Percentiles rank a stretch among this genome's conserved stretches.
These are phyloP conservation scores for Drosophila kanekoi DNA, from an alignment of 2,888 invertebrate genomes.

Conservation along the genomic window DNA sequence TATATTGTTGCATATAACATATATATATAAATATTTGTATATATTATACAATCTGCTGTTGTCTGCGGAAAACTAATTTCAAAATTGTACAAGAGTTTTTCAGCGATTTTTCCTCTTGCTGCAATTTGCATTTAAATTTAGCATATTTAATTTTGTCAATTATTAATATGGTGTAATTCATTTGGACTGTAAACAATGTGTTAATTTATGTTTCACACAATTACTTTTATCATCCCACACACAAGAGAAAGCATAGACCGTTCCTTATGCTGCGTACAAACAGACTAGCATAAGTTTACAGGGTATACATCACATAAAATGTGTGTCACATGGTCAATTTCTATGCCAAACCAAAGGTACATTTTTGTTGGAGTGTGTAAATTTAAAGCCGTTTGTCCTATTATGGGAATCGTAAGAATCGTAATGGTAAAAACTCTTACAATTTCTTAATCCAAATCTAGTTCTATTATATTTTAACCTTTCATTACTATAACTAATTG, in stretches of 20 bases:
- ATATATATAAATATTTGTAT: conserved; percentile 20
- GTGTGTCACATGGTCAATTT: neutral
- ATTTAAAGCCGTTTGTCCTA: no score
- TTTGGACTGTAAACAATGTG: conserved; percentile 28
- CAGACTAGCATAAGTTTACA: neutral
- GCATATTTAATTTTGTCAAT: conserved; percentile 17
- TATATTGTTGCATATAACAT: conserved; percentile 13
- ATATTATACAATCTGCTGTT: conserved; percentile 39
- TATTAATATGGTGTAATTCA: conserved; percentile 28
- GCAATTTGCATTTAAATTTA: conserved; percentile 18
- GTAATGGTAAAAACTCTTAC: no score
- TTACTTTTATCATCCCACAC: conserved; percentile 11
- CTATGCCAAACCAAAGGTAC: neutral
- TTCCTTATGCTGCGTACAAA: neutral
- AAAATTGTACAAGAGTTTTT: conserved; percentile 33
- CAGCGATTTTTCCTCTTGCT: conserved; percentile 8
- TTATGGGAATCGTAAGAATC: no score
- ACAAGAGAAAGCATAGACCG: neutral
- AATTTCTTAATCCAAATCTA: no score
- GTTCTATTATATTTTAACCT: neutral
- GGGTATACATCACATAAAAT: neutral
- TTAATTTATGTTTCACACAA: conserved; percentile 37
- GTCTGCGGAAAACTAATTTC: conserved; percentile 38
- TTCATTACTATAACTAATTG: neutral
- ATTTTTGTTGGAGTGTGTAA: neutral